A percentile compares a stretch with the other conserved stretches of the same genome.
Conservation (phyloP, 2,888 invertebrate genomes). For the Tinea semifulvella region DNA sequence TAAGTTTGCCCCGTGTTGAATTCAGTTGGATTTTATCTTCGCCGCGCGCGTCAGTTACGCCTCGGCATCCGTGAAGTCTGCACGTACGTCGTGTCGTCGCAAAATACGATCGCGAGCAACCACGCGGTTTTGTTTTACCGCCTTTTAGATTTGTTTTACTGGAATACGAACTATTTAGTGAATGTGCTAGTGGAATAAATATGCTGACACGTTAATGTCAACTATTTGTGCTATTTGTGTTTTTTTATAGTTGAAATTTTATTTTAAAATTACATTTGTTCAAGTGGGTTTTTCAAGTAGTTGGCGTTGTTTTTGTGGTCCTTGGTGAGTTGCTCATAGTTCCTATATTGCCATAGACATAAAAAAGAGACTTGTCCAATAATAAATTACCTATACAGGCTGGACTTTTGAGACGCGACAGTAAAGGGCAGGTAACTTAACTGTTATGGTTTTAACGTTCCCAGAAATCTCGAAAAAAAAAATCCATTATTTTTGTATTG, state of each 20-base stretch:
- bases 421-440: too few relatives aligned
- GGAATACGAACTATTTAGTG: not conserved
- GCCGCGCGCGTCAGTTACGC: not conserved
- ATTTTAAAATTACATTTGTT: not conserved
- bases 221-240: not conserved
- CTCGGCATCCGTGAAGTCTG: not conserved
- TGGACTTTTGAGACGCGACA: too few relatives aligned
- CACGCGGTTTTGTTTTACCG: slow-evolving; percentile 8
- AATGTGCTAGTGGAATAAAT: not conserved
- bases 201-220: not conserved
- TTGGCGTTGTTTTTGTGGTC: slow-evolving; percentile 2
- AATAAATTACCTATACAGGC: too few relatives aligned
- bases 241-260: not conserved
- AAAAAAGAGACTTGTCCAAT: too few relatives aligned
- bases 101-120: not conserved
- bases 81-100: not conserved
- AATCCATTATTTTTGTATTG: too few relatives aligned
- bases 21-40: not conserved
- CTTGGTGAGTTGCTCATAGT: slow-evolving; percentile 4
- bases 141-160: not conserved
- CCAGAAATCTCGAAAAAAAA: too few relatives aligned
- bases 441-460: too few relatives aligned
- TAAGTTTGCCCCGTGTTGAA: not conserved
- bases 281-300: not conserved
- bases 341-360: too few relatives aligned